phyloP scores from a whole-genome alignment of 2,113 vertebrate genomes.

The Engystomops pustulosus region DNA sequence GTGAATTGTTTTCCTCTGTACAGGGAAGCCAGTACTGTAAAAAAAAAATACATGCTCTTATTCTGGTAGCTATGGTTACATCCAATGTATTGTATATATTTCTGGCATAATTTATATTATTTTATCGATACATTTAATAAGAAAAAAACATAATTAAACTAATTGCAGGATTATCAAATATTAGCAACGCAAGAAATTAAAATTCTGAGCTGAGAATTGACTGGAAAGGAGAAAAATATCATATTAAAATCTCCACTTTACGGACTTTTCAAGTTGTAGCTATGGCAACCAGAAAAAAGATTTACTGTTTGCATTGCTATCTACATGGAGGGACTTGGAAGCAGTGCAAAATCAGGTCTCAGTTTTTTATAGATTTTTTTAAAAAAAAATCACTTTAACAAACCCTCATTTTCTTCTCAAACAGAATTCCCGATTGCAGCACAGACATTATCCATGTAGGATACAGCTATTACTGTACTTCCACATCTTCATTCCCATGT shows the following conservation, averaged over 20 bases:
- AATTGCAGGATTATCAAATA: too few relatives aligned
- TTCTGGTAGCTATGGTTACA: not conserved
- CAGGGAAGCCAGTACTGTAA: too few relatives aligned
- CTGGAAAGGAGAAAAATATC: not conserved
- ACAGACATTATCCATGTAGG: too few relatives aligned
- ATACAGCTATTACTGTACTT: too few relatives aligned
- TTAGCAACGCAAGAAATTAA: not conserved
- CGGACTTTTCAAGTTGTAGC: not conserved
- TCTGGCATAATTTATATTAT: not conserved
- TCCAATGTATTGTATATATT: not conserved
- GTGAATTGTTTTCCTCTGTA: not conserved
- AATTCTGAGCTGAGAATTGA: not conserved
- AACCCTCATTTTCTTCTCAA: too few relatives aligned
- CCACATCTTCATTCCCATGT: too few relatives aligned
- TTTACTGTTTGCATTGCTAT: not conserved
- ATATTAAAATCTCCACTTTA: too few relatives aligned
- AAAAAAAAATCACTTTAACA: not conserved
- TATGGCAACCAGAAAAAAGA: not conserved
- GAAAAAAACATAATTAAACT: too few relatives aligned
- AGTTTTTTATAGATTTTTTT: not conserved
- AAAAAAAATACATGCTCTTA: not conserved
- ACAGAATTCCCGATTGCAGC: too few relatives aligned
- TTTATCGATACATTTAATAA: too few relatives aligned
- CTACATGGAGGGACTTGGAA: not conserved
- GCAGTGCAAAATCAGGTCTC: not conserved